These are phyloP conservation scores for Lophochroa leadbeateri DNA, from an alignment of 2,113 vertebrate species.

Conservation along the genomic window DNA sequence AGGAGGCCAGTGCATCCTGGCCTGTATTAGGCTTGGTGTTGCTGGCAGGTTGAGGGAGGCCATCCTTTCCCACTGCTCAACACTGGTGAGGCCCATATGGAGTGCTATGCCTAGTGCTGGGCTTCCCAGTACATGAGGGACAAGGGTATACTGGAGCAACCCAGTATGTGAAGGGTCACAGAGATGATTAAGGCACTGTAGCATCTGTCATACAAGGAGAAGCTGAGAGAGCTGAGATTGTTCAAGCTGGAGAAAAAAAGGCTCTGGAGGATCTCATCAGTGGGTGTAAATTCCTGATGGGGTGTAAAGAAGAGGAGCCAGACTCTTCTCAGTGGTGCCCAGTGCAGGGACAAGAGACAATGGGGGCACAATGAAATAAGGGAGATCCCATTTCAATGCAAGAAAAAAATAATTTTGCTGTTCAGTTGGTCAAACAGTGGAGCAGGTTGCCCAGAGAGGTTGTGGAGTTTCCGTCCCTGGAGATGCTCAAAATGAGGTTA, in stretches of 20 bases:
- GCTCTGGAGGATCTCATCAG: not conserved
- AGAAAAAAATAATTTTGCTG: not conserved
- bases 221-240: not conserved
- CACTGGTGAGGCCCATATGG: not conserved
- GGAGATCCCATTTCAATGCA: not conserved
- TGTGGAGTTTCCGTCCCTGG: not conserved
- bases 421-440: not conserved
- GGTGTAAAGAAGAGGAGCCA: not conserved
- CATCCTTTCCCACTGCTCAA: not conserved
- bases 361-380: not conserved
- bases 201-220: not conserved
- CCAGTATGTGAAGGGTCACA: not conserved
- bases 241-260: not conserved
- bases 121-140: not conserved
- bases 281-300: not conserved
- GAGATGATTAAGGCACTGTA: not conserved
- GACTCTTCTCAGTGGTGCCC: not conserved
- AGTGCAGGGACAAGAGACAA: not conserved
- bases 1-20: fast-evolving
- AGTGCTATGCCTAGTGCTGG: not conserved
- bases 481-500: not conserved
- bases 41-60: not conserved
- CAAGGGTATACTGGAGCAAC: not conserved
- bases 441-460: not conserved
- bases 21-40: not conserved